Conservation (phyloP, 2,888 invertebrate species). For the Cheilosia vulpina region DNA sequence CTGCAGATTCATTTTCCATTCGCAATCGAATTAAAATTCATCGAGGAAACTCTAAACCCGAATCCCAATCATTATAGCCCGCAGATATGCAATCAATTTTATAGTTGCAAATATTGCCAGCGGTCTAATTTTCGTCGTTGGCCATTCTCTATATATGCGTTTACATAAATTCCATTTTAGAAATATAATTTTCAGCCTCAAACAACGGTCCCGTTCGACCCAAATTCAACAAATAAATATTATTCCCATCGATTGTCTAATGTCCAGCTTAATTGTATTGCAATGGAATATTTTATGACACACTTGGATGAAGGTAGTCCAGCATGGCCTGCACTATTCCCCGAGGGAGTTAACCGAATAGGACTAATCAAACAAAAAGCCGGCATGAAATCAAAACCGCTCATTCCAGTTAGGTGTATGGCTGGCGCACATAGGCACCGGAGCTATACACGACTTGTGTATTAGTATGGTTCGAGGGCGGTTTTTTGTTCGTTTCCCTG, state of each 20-base stretch:
- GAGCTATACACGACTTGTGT: background rate
- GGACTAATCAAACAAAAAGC: constrained; percentile 35
- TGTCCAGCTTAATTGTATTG: constrained; percentile 34
- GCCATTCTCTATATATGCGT: constrained; percentile 10
- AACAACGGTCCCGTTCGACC: constrained; percentile 24
- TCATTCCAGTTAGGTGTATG: constrained; percentile 1
- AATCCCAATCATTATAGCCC: background rate
- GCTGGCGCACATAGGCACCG: background rate
- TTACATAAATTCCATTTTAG: constrained; percentile 49
- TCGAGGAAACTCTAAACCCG: background rate
- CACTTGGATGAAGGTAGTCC: background rate
- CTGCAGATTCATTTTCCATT: background rate
- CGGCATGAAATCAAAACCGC: constrained; percentile 28
- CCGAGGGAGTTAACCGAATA: background rate
- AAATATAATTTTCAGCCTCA: constrained; percentile 23
- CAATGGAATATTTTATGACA: constrained; percentile 34
- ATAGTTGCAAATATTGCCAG: background rate
- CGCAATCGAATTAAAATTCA: background rate
- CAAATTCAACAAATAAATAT: constrained; percentile 33
- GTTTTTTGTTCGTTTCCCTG: background rate
- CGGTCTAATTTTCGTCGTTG: constrained; percentile 8
- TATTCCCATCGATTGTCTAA: constrained; percentile 29
- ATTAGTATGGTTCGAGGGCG: too few species aligned
- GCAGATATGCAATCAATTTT: constrained; percentile 21
- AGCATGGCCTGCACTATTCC: background rate